These are phyloP conservation scores for Agriopis leucophaearia DNA, from an alignment of 2,888 invertebrate genomes.

Conservation along the genomic window DNA sequence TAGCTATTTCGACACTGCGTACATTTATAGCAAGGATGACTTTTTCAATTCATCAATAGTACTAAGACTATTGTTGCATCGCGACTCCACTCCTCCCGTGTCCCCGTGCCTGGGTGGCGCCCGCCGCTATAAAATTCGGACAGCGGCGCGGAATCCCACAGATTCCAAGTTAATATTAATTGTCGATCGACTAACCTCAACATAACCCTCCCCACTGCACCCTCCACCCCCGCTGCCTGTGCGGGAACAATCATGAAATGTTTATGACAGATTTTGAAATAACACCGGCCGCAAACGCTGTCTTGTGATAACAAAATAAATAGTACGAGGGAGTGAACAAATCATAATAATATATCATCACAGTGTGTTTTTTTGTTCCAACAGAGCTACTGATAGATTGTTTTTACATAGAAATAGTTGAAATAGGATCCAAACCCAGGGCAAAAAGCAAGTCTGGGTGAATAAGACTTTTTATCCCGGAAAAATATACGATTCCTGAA, in stretches of 20 bases:
- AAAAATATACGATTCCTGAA: too few species aligned
- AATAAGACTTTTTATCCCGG: too few species aligned
- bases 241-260: conserved; percentile 30
- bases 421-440: too few species aligned
- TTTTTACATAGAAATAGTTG: too few species aligned
- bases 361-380: too few species aligned
- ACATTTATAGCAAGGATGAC: too few species aligned
- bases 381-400: too few species aligned
- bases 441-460: too few species aligned
- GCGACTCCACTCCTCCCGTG: conserved; percentile 57
- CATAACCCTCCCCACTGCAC: conserved; percentile 51
- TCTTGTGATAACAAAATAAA: too few species aligned
- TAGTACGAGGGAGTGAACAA: too few species aligned
- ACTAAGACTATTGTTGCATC: background rate
- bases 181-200: conserved; percentile 82
- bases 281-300: conserved; percentile 1
- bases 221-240: conserved; percentile 2
- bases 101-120: conserved; percentile 82
- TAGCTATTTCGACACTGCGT: too few species aligned
- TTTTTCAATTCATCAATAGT: background rate
- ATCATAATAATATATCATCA: too few species aligned
- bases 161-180: conserved; percentile 86
- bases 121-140: conserved; percentile 86
- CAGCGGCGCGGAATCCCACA: conserved; percentile 86
- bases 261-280: conserved; percentile 32